These are phyloP conservation scores for Aporrectodea caliginosa DNA, from an alignment of 1,140 invertebrate species.

Conservation along the genomic window DNA sequence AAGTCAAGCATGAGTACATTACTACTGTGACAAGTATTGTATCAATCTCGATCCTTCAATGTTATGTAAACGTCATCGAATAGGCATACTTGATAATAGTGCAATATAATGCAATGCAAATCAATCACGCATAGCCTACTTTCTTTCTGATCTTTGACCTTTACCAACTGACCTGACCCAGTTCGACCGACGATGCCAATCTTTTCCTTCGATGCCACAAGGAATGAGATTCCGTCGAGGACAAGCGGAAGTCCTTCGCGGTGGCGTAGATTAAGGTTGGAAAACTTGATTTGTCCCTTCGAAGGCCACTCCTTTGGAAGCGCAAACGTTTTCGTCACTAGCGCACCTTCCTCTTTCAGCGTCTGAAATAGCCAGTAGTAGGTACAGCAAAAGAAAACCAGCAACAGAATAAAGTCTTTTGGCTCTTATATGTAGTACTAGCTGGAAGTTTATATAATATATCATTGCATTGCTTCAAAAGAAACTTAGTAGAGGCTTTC, in stretches of 20 bases:
- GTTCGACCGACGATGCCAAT: slow-evolving; percentile 77
- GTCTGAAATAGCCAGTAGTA: slow-evolving; percentile 42
- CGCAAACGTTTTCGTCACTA: slow-evolving; percentile 38
- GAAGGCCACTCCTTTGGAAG: slow-evolving; percentile 60
- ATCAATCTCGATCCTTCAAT: too few species aligned
- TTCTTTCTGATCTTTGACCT: too few species aligned
- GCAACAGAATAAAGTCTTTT: neutral
- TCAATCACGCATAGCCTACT: too few species aligned
- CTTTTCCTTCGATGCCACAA: slow-evolving; percentile 61
- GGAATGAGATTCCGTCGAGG: slow-evolving; percentile 60
- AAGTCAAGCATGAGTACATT: too few species aligned
- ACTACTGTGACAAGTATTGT: too few species aligned
- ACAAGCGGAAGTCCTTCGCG: slow-evolving; percentile 56
- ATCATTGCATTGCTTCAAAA: neutral
- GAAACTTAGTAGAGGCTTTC: neutral
- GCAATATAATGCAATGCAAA: too few species aligned
- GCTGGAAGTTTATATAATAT: neutral
- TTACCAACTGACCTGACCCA: slow-evolving; percentile 65
- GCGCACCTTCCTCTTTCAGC: slow-evolving; percentile 46
- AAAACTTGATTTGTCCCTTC: slow-evolving; percentile 60
- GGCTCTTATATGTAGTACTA: neutral
- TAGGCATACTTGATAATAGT: too few species aligned
- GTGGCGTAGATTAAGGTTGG: slow-evolving; percentile 60
- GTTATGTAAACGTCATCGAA: too few species aligned
- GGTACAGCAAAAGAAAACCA: neutral